Conservation (phyloP, 37 sponge, comb jelly and placozoan species). For the Agelas oroides region DNA sequence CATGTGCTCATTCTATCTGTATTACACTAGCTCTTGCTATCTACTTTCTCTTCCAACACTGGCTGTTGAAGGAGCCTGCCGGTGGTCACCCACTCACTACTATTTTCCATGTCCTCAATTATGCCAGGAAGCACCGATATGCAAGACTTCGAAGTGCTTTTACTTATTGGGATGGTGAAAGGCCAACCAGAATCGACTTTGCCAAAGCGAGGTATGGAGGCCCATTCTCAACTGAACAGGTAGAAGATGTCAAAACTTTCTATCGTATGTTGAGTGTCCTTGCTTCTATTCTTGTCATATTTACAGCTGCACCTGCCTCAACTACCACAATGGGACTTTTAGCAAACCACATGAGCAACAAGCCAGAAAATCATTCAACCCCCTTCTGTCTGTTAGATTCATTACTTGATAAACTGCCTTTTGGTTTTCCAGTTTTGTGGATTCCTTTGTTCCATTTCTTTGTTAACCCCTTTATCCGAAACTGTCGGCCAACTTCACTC, state of each 20-base stretch:
- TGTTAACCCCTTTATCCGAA: constrained; percentile 1
- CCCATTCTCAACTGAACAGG: constrained; percentile 2
- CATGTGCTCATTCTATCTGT: too few species aligned
- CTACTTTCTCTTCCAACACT: background rate
- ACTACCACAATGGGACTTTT: background rate
- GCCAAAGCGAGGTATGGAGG: constrained; percentile 19
- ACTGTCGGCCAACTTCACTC: background rate
- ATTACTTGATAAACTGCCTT: too few species aligned
- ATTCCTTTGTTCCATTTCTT: constrained; percentile 10
- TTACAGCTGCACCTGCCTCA: too few species aligned
- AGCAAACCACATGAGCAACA: constrained; percentile 7
- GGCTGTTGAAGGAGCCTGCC: constrained; percentile 6
- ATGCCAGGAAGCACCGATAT: constrained; percentile 13
- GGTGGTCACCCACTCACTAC: constrained; percentile 1
- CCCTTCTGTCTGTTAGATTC: too few species aligned
- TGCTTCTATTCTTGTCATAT: too few species aligned
- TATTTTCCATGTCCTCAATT: background rate
- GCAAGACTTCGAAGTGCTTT: constrained; percentile 11
- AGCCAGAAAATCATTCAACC: too few species aligned
- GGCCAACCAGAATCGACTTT: constrained; percentile 8
- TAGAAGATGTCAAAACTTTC: constrained; percentile 21
- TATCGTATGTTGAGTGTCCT: background rate
- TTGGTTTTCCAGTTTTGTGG: too few species aligned
- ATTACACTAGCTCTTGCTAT: background rate
- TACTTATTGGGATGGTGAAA: constrained; percentile 12